phyloP scores from a whole-genome alignment of 2,797 vertebrate genomes.

The Gambelia wislizenii region DNA sequence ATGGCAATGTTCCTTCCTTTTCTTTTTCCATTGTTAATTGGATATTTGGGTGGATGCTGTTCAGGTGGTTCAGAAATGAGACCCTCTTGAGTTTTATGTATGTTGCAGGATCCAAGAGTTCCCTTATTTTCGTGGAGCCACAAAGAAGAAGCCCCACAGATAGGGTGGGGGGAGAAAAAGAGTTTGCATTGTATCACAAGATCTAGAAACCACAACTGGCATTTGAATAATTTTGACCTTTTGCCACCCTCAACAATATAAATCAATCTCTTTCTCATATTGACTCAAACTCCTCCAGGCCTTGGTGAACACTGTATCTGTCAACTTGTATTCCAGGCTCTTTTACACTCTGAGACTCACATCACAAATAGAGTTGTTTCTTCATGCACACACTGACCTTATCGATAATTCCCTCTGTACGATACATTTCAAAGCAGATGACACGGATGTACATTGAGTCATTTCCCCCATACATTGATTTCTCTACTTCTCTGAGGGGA shows the following conservation, averaged over 20 bases:
- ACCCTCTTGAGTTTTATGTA: no score
- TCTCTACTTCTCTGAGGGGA: conserved; percentile 35
- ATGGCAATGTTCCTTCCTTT: no score
- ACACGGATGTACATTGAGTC: conserved; percentile 53
- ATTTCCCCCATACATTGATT: conserved; percentile 39
- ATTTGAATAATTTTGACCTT: conserved; percentile 75
- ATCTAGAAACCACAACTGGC: conserved; percentile 41
- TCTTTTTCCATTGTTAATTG: no score
- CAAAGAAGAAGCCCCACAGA: no score
- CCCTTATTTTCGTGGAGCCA: no score
- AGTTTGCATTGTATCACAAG: conserved; percentile 61
- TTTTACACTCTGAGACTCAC: conserved; percentile 44
- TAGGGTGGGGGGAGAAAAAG: no score
- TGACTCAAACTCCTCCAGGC: conserved; percentile 55
- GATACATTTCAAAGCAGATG: conserved; percentile 60
- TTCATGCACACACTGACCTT: conserved; percentile 50
- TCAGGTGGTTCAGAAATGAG: no score
- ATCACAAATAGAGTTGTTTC: conserved; percentile 56
- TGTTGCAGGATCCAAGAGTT: no score
- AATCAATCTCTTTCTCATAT: conserved; percentile 63
- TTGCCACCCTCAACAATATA: conserved; percentile 60
- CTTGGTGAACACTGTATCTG: conserved; percentile 52
- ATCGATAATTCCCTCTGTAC: conserved; percentile 59
- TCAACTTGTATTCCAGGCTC: conserved; percentile 53
- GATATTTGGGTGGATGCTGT: no score